Percentiles rank a stretch among this genome's conserved stretches.
Evolutionary conservation across 2,888 invertebrate species (phyloP).

Genomic region (Iselma pallidipennis): DNA sequence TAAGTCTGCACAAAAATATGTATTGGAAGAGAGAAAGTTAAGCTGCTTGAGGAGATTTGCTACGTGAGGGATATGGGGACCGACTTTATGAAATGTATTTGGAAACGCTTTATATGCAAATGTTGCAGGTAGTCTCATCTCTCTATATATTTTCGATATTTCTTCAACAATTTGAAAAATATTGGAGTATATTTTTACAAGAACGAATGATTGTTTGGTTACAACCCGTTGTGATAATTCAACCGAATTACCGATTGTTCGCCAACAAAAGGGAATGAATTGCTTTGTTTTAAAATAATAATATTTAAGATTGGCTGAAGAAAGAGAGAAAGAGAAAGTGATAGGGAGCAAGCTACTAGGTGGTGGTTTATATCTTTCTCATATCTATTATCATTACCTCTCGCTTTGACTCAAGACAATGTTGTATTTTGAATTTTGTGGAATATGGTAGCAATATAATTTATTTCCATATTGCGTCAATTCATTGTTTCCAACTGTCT

Average conservation of each 20-base stretch:
- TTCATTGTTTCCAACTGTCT: constrained; percentile 28
- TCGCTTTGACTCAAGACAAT: neutral
- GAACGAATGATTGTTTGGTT: neutral
- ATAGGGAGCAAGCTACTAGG: too few relatives aligned
- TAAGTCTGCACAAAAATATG: too few relatives aligned
- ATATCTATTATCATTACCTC: neutral
- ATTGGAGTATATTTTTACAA: neutral
- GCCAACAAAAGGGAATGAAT: constrained; percentile 1
- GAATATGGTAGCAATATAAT: constrained; percentile 14
- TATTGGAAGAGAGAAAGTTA: neutral
- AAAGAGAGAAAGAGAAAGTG: constrained; percentile 10
- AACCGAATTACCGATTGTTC: constrained; percentile 3
- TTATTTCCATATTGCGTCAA: constrained; percentile 28
- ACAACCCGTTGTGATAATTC: constrained; percentile 1
- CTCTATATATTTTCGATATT: constrained; percentile 9
- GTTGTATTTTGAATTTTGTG: neutral
- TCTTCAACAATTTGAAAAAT: neutral
- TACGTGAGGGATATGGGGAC: neutral
- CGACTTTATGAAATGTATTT: constrained; percentile 12
- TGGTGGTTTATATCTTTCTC: neutral
- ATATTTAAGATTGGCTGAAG: constrained; percentile 7
- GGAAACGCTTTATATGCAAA: constrained; percentile 23
- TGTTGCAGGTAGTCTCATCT: constrained; percentile 22
- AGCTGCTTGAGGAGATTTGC: neutral
- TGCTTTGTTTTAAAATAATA: constrained; percentile 13